Evolutionary conservation across 53 echinoderm and acorn worm species (phyloP).

Genomic region (Hippasteria phrygiana): DNA sequence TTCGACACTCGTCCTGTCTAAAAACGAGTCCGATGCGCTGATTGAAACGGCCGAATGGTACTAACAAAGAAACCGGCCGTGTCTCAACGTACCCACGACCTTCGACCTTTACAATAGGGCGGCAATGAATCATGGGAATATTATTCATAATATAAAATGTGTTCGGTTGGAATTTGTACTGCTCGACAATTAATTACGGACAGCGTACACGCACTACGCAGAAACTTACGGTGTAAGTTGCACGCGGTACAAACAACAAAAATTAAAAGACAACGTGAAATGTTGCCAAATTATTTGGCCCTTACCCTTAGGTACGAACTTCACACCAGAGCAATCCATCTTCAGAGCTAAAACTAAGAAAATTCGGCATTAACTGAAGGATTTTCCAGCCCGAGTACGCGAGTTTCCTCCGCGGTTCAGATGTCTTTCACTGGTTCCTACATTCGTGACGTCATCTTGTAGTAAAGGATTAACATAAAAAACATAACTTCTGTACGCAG

Average conservation of each 20-base stretch:
- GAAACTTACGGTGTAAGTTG: background rate
- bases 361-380: background rate
- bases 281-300: background rate
- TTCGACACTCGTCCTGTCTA: background rate
- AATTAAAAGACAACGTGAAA: slow-evolving; percentile 18
- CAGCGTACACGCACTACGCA: slow-evolving; percentile 17
- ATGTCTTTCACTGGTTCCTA: slow-evolving; percentile 43
- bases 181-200: slow-evolving; percentile 49
- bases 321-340: slow-evolving; percentile 40
- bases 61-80: slow-evolving; percentile 60
- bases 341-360: background rate
- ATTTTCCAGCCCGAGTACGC: background rate
- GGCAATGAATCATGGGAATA: slow-evolving; percentile 70
- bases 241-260: slow-evolving; percentile 37
- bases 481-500: background rate
- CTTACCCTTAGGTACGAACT: slow-evolving; percentile 55
- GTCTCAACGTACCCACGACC: slow-evolving; percentile 68
- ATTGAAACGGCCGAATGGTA: slow-evolving; percentile 44
- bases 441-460: slow-evolving; percentile 37
- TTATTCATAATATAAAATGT: slow-evolving; percentile 58
- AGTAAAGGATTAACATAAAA: slow-evolving; percentile 17
- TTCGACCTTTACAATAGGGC: slow-evolving; percentile 65
- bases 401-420: background rate
- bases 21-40: background rate
- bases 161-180: slow-evolving; percentile 63